Base-by-base conservation (phyloP, 37 sponge, comb jelly and placozoan genomes). In the Hormiphora californensis region DNA sequence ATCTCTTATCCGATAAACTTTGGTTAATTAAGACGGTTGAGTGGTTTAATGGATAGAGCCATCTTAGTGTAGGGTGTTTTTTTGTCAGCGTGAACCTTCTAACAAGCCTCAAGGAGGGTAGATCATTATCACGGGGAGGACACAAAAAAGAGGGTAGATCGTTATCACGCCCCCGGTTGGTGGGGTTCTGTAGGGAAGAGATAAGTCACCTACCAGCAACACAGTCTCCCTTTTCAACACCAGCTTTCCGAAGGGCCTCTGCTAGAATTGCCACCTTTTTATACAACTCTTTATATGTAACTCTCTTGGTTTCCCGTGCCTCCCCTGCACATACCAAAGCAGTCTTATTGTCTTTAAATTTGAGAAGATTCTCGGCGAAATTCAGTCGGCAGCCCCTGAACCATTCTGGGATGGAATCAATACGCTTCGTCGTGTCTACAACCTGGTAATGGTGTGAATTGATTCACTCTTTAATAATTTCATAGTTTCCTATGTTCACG, bases 351-450 rank as follows among this genome's bases (percentile, higher is more conserved):
- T 68, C 89, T 8, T 37, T 86, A 28, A 59, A 86, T 21, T 86
- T 86, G 0, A 98, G 89, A 37, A 98, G 85, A 87, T 98, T 98
- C 88, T 98, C 99, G 15, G 99, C 95, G 88, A 89, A 98, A 85
- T 98, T 98, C 39, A 98, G 87, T 19, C 86, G 87, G 65, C 93
- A 90, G 2, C 99, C 99, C 53, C 35, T 46, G 90, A 98, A 98
- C 99, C 99, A 98, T 54, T 98, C 94, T 0, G 99, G 99, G 39
- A 95, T 81, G 15, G 92, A 90, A 4, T 41, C 57, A n/a, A 98
- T 91, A 0, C 59, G 68, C 85, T 88, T 92, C n/a, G 43, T 43
- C 54, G 35, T 90, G 63, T 98, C 95, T 11, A 98, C 95, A 25
- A 97, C 95, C 96, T 95, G 87, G 39, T 39, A n/a, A 32, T 32